Evolutionary conservation across 2,888 invertebrate genomes (phyloP).

Genomic region (Myopa testacea): DNA sequence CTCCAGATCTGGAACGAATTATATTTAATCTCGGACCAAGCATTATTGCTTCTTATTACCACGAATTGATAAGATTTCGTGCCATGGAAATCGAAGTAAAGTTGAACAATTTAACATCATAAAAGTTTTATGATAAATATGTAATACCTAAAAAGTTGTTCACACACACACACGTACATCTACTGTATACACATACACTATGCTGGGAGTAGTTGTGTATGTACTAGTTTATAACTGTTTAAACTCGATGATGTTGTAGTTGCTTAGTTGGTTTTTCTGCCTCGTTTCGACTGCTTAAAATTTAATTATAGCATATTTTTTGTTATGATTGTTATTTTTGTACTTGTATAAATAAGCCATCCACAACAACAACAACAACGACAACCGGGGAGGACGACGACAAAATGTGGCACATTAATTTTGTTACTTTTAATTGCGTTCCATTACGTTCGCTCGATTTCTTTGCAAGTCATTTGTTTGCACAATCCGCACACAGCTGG

Average conservation of each 20-base stretch:
- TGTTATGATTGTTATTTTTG: slow-evolving; percentile 26
- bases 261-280: slow-evolving; percentile 18
- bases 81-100: slow-evolving; percentile 3
- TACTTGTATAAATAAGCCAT: slow-evolving; percentile 34
- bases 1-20: slow-evolving; percentile 11
- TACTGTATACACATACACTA: neutral
- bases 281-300: slow-evolving; percentile 26
- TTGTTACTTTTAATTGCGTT: slow-evolving; percentile 49
- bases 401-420: slow-evolving; percentile 46
- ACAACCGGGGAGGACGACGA: slow-evolving; percentile 44
- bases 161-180: neutral
- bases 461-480: slow-evolving; percentile 47
- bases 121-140: slow-evolving; percentile 22
- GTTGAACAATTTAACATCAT: slow-evolving; percentile 25
- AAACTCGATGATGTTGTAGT: slow-evolving; percentile 9
- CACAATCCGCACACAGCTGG: slow-evolving; percentile 25
- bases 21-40: slow-evolving; percentile 20
- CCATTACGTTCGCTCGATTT: slow-evolving; percentile 46
- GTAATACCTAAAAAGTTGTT: slow-evolving; percentile 4
- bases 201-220: neutral
- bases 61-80: slow-evolving; percentile 11
- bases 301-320: slow-evolving; percentile 46
- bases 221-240: neutral
- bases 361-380: slow-evolving; percentile 45
- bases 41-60: slow-evolving; percentile 12